Percentiles rank a stretch among this genome's conserved stretches.
Evolutionary conservation across 2,797 vertebrate genomes (phyloP).

Genomic region (Podargus strigoides): DNA sequence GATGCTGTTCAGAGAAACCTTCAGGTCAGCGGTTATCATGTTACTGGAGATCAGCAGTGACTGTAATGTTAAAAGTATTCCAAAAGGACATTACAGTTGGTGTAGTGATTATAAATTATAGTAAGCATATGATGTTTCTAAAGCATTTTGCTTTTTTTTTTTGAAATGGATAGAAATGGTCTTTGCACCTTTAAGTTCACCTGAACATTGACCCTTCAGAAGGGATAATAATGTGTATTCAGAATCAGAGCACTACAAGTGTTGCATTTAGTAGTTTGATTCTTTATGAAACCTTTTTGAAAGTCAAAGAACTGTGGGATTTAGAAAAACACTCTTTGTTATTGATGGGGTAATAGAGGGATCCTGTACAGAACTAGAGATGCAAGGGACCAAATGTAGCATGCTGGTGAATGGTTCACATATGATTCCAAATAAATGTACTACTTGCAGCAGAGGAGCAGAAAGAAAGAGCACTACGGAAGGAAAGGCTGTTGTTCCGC

Average conservation of each 20-base stretch:
- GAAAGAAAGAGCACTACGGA: neutral
- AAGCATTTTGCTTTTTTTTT: neutral
- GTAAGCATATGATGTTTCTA: neutral
- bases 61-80: neutral
- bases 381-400: neutral
- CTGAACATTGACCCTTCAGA: neutral
- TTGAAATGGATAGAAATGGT: neutral
- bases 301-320: neutral
- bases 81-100: neutral
- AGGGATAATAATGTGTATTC: neutral
- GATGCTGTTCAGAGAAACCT: neutral
- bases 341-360: neutral
- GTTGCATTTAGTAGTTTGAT: neutral
- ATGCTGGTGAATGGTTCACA: neutral
- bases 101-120: neutral
- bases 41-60: neutral
- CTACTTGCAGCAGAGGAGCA: neutral
- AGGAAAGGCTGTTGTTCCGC: neutral
- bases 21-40: neutral
- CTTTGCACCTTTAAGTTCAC: neutral
- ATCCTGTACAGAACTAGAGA: neutral
- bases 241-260: neutral
- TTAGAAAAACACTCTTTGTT: neutral
- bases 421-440: neutral
- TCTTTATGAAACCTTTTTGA: neutral